Evolutionary conservation across 2,113 vertebrate species (phyloP).

Genomic region (Odontesthes bonariensis): DNA sequence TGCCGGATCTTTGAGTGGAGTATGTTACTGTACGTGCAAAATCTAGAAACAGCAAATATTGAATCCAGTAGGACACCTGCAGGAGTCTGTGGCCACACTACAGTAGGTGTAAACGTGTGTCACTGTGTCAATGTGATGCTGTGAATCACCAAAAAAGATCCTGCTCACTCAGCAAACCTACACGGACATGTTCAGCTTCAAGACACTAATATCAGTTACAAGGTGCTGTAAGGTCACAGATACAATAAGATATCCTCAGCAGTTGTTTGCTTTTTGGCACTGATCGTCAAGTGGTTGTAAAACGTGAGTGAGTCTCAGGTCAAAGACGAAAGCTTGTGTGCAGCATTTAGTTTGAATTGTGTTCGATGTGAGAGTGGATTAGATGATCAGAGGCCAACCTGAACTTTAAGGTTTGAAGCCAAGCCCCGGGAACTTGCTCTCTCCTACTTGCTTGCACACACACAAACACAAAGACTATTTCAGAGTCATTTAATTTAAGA

Average conservation of each 20-base stretch:
- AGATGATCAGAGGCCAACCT: slow-evolving; percentile 51
- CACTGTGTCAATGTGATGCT: not conserved
- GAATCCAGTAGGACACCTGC: not conserved
- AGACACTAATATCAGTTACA: slow-evolving; percentile 2
- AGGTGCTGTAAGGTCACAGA: not conserved
- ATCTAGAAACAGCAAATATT: slow-evolving; percentile 25
- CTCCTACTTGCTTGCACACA: slow-evolving; percentile 7
- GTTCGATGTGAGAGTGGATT: slow-evolving; percentile 44
- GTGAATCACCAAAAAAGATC: not conserved
- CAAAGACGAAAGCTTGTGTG: slow-evolving; percentile 19
- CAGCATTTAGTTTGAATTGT: slow-evolving; percentile 47
- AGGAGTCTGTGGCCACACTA: no score
- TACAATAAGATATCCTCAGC: not conserved
- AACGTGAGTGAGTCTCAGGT: slow-evolving; percentile 28
- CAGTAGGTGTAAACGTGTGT: not conserved
- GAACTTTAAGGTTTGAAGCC: slow-evolving; percentile 46
- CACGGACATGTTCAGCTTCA: not conserved
- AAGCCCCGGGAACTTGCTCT: slow-evolving; percentile 40
- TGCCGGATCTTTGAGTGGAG: not conserved
- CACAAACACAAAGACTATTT: slow-evolving; percentile 32
- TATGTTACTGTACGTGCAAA: not conserved
- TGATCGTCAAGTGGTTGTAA: slow-evolving; percentile 15
- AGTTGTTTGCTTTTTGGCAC: slow-evolving; percentile 22
- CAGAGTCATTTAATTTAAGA: slow-evolving; percentile 64
- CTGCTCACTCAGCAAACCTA: slow-evolving; percentile 4